Percentiles rank a stretch among this genome's conserved stretches.
phyloP scores from a whole-genome alignment of 1,140 invertebrate genomes.

The Oncopodura yosiiana region DNA sequence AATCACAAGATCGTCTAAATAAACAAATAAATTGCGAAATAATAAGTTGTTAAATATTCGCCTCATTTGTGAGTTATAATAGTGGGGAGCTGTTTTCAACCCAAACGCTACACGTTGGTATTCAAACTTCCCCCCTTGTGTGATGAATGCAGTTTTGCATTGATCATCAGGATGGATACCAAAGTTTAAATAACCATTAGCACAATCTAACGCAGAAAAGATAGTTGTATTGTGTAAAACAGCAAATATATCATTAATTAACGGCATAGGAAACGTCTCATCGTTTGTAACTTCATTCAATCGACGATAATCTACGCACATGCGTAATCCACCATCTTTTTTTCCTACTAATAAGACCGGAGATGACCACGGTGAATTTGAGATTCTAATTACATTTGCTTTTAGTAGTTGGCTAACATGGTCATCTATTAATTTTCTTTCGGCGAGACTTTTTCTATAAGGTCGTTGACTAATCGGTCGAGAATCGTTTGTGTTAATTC shows the following conservation, averaged over 20 bases:
- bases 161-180: conserved; percentile 29
- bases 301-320: conserved; percentile 43
- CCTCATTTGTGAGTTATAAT: neutral
- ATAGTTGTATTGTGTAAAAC: conserved; percentile 32
- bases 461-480: neutral
- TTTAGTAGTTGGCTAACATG: neutral
- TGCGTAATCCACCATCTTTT: conserved; percentile 37
- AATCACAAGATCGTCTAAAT: conserved; percentile 36
- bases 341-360: conserved; percentile 33
- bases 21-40: no score
- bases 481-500: neutral
- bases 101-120: conserved; percentile 38
- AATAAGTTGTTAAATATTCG: no score
- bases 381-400: neutral
- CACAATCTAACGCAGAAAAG: conserved; percentile 39
- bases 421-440: neutral
- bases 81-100: conserved; percentile 39
- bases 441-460: neutral
- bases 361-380: neutral
- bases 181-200: conserved; percentile 42
- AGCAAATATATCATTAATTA: conserved; percentile 40
- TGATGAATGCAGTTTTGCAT: conserved; percentile 40
- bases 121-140: conserved; percentile 39
- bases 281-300: conserved; percentile 39
- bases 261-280: conserved; percentile 41